Evolutionary conservation across 2,797 vertebrate genomes (phyloP), one percentile per base, ranked within the genome.

Genomic region (Neomorphus geoffroyi): DNA sequence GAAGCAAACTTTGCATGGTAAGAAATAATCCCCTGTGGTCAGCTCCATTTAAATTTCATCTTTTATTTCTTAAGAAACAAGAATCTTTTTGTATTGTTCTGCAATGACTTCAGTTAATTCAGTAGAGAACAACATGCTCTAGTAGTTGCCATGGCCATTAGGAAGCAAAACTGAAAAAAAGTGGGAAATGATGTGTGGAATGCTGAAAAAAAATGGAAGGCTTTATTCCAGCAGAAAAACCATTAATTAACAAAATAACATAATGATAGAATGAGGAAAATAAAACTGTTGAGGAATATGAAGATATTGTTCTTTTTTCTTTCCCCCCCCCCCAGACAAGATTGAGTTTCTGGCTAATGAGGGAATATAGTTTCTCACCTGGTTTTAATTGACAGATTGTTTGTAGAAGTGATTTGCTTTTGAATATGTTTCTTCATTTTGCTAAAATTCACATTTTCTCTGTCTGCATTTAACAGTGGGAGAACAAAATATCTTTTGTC

Each of bases 301-400:
- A 64, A 41, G 1, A 37, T 45, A 64, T 32, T 58, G 2, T 53
- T 69, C 23, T 37, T 5, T 10, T 32, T 43, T 48, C n/a, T 43
- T 3, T 8, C 4, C 7, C 3, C 5, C 4, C 4, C 9, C 45
- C 9, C 3, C 9, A n/a, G 30, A 37, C 3, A 13, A 7, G 14
- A 43, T 7, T 46, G 4, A 58, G 11, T 73, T 85, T 91, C 27
- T 70, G 21, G 7, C 7, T 83, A 48, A 19, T 0, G 16, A 46
- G 6, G 14, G 64, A 18, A 26, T 46, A 43, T 0, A 33, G 5
- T 61, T 1, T 75, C 14, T 51, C 1, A 0, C 11, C 6, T 48
- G 3, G 11, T 86, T 78, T 84, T 54, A 57, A 39, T 37, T 70
- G 27, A 30, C 4, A 33, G 10, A 43, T 39, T 72, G 14, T 28